phyloP scores from a whole-genome alignment of 1,140 invertebrate species.

The Drosophila burlai region DNA sequence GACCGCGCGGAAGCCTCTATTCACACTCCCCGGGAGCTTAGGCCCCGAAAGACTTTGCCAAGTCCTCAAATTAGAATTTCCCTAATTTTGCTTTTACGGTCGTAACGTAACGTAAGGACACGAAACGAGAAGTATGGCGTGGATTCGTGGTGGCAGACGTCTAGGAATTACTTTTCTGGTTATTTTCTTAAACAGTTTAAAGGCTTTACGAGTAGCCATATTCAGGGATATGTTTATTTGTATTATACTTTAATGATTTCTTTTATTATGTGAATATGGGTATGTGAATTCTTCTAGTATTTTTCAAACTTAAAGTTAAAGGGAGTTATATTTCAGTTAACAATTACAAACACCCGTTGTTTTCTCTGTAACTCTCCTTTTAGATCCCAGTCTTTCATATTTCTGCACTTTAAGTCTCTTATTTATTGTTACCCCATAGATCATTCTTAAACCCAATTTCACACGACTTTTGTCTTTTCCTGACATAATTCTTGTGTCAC shows the following conservation, averaged over 20 bases:
- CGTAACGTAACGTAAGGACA: neutral
- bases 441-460: conserved; percentile 23
- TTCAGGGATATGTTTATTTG: neutral
- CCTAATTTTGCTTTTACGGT: conserved; percentile 24
- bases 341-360: neutral
- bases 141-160: conserved; percentile 13
- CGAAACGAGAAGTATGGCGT: neutral
- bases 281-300: neutral
- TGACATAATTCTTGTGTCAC: neutral
- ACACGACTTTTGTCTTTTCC: neutral
- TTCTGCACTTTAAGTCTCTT: neutral
- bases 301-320: neutral
- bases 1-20: conserved; percentile 23
- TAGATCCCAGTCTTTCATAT: neutral
- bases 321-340: neutral
- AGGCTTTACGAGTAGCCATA: neutral
- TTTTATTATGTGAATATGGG: neutral
- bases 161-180: conserved; percentile 1
- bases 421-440: conserved; percentile 1
- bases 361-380: neutral
- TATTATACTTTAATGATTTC: neutral
- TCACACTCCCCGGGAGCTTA: conserved; percentile 26
- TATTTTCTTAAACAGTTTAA: conserved; percentile 8
- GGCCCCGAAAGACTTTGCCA: conserved; percentile 26
- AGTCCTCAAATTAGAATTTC: conserved; percentile 51